Evolutionary conservation across 2,888 invertebrate species (phyloP).

Genomic region (Drosophila vallismaia): DNA sequence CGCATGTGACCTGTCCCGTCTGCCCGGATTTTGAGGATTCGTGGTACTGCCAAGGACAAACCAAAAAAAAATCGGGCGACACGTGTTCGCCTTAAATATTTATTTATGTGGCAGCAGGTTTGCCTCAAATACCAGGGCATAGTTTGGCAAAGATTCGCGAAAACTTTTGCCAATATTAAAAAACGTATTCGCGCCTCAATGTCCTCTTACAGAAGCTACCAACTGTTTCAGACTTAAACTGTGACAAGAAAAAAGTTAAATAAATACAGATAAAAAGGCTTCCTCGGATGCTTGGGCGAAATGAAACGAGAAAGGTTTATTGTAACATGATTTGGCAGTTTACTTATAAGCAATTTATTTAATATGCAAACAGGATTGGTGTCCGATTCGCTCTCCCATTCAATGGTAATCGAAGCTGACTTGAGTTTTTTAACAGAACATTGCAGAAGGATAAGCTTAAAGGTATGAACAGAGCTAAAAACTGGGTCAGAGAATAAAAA

Average conservation of each 20-base stretch:
- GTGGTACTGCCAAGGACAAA: neutral
- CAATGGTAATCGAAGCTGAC: conserved; percentile 35
- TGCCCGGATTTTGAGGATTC: conserved; percentile 12
- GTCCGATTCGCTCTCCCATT: conserved; percentile 2
- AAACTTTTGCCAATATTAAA: conserved; percentile 3
- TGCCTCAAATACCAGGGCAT: conserved; percentile 13
- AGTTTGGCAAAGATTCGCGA: conserved; percentile 1
- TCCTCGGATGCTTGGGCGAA: neutral
- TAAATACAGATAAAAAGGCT: no score
- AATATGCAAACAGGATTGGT: conserved; percentile 41
- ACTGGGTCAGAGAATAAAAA: neutral
- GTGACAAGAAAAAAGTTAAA: neutral
- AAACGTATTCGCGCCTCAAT: conserved; percentile 31
- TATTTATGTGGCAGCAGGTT: conserved; percentile 34
- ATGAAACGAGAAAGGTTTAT: neutral
- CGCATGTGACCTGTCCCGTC: conserved; percentile 31
- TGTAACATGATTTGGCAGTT: conserved; percentile 27
- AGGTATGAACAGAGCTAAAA: neutral
- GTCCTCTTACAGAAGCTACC: conserved; percentile 46
- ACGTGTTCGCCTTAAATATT: conserved; percentile 42
- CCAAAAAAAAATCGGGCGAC: conserved; percentile 16
- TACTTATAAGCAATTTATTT: conserved; percentile 48
- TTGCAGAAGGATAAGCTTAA: neutral
- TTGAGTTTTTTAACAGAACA: conserved; percentile 22
- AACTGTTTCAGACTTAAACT: neutral